Evolutionary conservation across 2,888 invertebrate genomes (phyloP).

Genomic region (Gandaritis pyraliata): DNA sequence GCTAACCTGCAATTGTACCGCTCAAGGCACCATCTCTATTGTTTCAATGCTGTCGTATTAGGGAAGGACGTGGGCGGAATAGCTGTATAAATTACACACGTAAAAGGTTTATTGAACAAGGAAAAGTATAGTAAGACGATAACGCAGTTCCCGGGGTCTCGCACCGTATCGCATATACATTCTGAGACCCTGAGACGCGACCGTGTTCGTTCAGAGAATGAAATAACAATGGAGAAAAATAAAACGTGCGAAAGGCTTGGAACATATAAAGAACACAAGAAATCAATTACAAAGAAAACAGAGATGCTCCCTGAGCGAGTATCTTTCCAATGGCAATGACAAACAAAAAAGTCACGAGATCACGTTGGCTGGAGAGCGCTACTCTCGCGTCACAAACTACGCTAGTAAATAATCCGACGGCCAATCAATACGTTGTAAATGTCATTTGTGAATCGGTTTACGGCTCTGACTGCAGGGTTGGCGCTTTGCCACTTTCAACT

Average conservation of each 20-base stretch:
- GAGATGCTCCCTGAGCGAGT: neutral
- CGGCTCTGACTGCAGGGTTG: conserved; percentile 32
- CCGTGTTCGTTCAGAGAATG: neutral
- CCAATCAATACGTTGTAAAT: conserved; percentile 27
- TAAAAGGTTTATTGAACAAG: conserved; percentile 13
- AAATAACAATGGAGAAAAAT: conserved; percentile 4
- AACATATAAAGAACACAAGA: neutral
- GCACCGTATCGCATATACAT: conserved; percentile 4
- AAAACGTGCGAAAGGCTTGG: neutral
- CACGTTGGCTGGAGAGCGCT: conserved; percentile 17
- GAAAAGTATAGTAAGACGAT: conserved; percentile 7
- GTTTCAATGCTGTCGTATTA: conserved; percentile 29
- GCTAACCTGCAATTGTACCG: conserved; percentile 29
- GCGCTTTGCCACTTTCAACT: conserved; percentile 45
- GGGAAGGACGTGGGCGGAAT: conserved; percentile 32
- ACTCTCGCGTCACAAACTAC: conserved; percentile 13
- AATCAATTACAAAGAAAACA: conserved; percentile 1
- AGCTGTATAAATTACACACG: conserved; percentile 14
- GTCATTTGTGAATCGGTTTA: conserved; percentile 23
- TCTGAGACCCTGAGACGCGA: conserved; percentile 1
- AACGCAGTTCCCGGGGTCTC: conserved; percentile 6
- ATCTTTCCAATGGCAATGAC: conserved; percentile 20
- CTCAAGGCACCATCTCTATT: conserved; percentile 32
- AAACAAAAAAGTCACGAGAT: conserved; percentile 36
- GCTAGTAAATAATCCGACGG: conserved; percentile 9